These are phyloP conservation scores for Leptinotarsa texana DNA, from an alignment of 1,140 invertebrate genomes.

Conservation along the genomic window DNA sequence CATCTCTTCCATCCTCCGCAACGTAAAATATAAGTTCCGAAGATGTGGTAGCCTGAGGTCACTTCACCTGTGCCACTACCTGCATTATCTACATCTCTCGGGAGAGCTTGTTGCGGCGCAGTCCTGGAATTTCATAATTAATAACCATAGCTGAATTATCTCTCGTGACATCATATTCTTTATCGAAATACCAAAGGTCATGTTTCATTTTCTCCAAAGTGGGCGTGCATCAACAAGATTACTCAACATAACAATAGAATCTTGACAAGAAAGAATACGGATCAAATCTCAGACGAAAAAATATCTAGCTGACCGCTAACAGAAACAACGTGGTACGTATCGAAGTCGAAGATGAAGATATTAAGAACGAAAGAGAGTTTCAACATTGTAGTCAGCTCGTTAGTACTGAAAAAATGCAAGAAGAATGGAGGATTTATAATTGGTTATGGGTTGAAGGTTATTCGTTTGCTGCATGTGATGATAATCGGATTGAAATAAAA, in stretches of 20 bases:
- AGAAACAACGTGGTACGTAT: not conserved
- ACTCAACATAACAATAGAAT: slow-evolving; percentile 14
- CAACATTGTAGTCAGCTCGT: slow-evolving; percentile 2
- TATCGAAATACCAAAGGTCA: slow-evolving; percentile 17
- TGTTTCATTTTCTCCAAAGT: slow-evolving; percentile 14
- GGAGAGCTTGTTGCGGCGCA: no score
- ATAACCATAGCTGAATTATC: not conserved
- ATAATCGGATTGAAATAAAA: not conserved
- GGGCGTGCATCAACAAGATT: slow-evolving; percentile 14
- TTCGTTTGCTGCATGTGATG: not conserved
- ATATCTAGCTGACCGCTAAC: not conserved
- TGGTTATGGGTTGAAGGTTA: slow-evolving; percentile 5
- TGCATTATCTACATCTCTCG: no score
- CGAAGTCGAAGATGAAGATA: not conserved
- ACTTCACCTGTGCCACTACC: no score
- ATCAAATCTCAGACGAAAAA: not conserved
- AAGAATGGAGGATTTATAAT: slow-evolving; percentile 6
- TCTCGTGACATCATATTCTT: not conserved
- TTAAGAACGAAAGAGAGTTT: not conserved
- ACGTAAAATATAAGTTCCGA: no score
- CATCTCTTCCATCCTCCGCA: no score
- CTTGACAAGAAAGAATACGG: not conserved
- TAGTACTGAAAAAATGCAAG: not conserved
- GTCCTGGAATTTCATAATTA: not conserved
- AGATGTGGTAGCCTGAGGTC: no score